Base-by-base conservation (phyloP, 1,140 invertebrate species). In the Drosophila repleta region DNA sequence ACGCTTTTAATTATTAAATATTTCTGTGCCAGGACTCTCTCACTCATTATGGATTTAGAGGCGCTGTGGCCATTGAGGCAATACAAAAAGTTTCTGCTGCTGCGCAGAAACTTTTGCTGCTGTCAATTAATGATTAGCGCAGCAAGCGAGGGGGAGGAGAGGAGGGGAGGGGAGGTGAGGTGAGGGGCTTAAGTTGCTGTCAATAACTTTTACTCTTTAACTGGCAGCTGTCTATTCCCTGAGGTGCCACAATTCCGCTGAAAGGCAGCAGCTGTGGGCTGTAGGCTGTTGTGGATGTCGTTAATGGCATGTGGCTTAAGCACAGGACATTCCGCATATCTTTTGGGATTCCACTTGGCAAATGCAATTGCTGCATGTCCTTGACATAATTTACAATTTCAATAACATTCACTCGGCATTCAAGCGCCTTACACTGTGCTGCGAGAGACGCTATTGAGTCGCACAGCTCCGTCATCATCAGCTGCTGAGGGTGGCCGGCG, bases 311-410 rank as follows among this genome's bases (percentile, higher is more conserved):
- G 63, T 58, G 55, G 21, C 24, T 46, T 55, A 60, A 66, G 67
- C 60, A 39, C 32, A 43, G 60, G 51, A 70, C 56, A 64, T 56
- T 64, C 7, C 67, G 60, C 67, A 64, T 64, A 51, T 43, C 51
- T 37, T 24, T 56, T 32, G 48, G 62, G 49, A 67, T 58, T n/a
- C 18, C 15, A 26, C 26, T 46, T 39, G 32, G 2, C 48, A 45
- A 63, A 35, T 65, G 70, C 64, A 68, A 68, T 73, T 68, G 70
- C 57, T 39, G 66, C 67, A 64, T 76, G 84, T 89, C 84, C 83
- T 89, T 89, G 83, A 89, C 84, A 87, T 89, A 68, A 89, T 87
- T 87, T 87, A 87, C 83, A 88, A 83, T 87, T 87, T 87, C 84
- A 83, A 89, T 87, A 87, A 76, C 68, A 79, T 73, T 79, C 56